These are phyloP conservation scores for Neotragus moschatus DNA, from an alignment of 2,113 vertebrate genomes.

Conservation along the genomic window DNA sequence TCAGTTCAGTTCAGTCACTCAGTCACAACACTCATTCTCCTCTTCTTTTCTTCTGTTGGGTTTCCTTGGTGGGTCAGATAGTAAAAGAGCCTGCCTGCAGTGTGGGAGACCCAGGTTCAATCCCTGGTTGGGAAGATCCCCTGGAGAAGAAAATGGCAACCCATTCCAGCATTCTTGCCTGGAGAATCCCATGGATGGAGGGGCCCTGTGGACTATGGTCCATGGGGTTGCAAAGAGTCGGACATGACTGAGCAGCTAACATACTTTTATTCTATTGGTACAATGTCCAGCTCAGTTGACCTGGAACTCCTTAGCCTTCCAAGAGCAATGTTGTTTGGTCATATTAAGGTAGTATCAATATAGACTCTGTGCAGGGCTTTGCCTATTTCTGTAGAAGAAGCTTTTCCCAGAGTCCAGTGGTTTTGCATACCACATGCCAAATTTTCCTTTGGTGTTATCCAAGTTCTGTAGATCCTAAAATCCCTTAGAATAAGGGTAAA, in stretches of 20 bases:
- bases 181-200: not conserved
- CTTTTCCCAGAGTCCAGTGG: not conserved
- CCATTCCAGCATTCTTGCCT: not conserved
- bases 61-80: not conserved
- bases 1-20: no score
- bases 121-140: not conserved
- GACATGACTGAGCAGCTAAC: not conserved
- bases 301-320: not conserved
- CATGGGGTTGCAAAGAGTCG: not conserved
- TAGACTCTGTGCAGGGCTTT: not conserved
- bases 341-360: not conserved
- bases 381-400: not conserved
- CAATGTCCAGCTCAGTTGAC: fast-evolving
- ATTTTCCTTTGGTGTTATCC: not conserved
- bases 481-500: not conserved
- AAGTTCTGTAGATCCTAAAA: not conserved
- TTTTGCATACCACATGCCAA: not conserved
- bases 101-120: fast-evolving
- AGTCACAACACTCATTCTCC: fast-evolving
- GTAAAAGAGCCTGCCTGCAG: not conserved
- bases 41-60: not conserved
- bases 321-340: not conserved
- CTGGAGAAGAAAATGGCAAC: not conserved
- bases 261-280: not conserved
- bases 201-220: fast-evolving